Evolutionary conservation across 2,888 invertebrate species (phyloP).

Genomic region (Sericinus montela): DNA sequence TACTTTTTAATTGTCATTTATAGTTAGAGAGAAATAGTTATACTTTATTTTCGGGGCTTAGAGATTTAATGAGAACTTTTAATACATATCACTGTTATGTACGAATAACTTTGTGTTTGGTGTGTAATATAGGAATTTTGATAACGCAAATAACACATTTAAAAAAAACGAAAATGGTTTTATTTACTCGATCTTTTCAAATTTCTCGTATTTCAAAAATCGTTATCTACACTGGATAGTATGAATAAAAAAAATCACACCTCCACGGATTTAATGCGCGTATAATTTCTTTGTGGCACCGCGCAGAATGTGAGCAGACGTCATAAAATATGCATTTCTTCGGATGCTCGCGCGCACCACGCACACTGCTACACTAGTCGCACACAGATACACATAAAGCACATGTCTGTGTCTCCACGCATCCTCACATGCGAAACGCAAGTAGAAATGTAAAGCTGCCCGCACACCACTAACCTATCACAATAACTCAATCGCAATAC

Average conservation of each 20-base stretch:
- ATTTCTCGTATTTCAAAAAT: slow-evolving; percentile 3
- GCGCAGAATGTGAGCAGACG: slow-evolving; percentile 76
- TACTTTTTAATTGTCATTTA: too few relatives aligned
- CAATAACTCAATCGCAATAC: slow-evolving; percentile 75
- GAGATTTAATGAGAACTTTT: too few relatives aligned
- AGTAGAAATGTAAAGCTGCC: slow-evolving; percentile 20
- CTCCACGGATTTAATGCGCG: slow-evolving; percentile 76
- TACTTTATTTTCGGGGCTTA: too few relatives aligned
- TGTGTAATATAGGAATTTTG: too few relatives aligned
- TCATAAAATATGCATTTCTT: slow-evolving; percentile 80
- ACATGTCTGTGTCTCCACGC: slow-evolving; percentile 23
- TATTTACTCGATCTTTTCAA: background rate
- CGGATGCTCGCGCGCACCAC: slow-evolving; percentile 46
- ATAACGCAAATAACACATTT: background rate
- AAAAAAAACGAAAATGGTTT: background rate
- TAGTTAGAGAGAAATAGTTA: too few relatives aligned
- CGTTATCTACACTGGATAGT: slow-evolving; percentile 16
- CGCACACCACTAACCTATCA: slow-evolving; percentile 49
- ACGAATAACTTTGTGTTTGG: too few relatives aligned
- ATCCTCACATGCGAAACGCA: slow-evolving; percentile 24
- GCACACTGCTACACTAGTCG: slow-evolving; percentile 27
- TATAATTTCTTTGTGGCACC: slow-evolving; percentile 80
- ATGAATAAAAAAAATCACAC: slow-evolving; percentile 53
- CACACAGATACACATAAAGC: slow-evolving; percentile 12
- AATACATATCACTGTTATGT: too few relatives aligned